phyloP scores from a whole-genome alignment of 2,113 vertebrate genomes.

The Dascyllus trimaculatus region DNA sequence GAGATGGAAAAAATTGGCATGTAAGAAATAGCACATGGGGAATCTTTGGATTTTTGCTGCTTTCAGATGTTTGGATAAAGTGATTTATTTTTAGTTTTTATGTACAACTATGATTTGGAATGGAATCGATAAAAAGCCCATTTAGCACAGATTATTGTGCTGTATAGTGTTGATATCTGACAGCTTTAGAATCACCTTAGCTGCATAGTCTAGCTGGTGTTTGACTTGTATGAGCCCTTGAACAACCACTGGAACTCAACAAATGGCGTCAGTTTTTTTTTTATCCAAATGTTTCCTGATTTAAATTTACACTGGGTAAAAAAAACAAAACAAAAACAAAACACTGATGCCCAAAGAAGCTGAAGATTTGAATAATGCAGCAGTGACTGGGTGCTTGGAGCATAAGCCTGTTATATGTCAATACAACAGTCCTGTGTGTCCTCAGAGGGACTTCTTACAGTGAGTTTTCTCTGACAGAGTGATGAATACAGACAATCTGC shows the following conservation, averaged over 20 bases:
- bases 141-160: conserved; percentile 24
- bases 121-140: conserved; percentile 20
- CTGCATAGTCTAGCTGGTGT: conserved; percentile 55
- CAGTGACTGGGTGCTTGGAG: conserved; percentile 44
- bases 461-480: conserved; percentile 30
- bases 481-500: conserved; percentile 56
- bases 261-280: conserved; percentile 5
- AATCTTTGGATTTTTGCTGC: conserved; percentile 74
- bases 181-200: conserved; percentile 17
- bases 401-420: conserved; percentile 37
- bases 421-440: conserved; percentile 40
- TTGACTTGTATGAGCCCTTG: conserved; percentile 56
- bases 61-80: conserved; percentile 41
- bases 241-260: conserved; percentile 24
- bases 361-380: conserved; percentile 19
- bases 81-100: conserved; percentile 10
- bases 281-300: conserved; percentile 22
- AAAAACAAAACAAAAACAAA: background rate
- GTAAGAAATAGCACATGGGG: conserved; percentile 17
- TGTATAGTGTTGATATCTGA: background rate
- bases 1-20: background rate
- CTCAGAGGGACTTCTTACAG: conserved; percentile 18
- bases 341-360: background rate
- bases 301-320: background rate
- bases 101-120: conserved; percentile 39